Conservation (phyloP, 1,140 invertebrate genomes). For the Piezodorus guildinii region DNA sequence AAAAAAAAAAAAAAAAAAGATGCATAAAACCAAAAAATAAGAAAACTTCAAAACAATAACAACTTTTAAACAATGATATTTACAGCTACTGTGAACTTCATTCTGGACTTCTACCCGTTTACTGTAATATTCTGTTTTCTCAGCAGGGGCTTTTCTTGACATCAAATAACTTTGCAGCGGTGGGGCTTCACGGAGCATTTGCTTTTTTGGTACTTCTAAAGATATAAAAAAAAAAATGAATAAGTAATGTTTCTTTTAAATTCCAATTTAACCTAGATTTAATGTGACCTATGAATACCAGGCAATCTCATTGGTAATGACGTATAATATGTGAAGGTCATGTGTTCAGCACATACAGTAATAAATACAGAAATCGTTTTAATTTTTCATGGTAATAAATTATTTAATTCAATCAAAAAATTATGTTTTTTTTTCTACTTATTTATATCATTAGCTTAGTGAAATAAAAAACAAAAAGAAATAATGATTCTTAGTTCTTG, state of each 20-base stretch:
- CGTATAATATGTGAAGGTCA: no score
- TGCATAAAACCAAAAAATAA: background rate
- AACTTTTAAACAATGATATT: background rate
- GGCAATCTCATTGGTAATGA: no score
- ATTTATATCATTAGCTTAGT: no score
- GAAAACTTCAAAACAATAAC: background rate
- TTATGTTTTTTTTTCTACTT: no score
- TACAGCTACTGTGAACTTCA: constrained; percentile 25
- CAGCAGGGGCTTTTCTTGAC: constrained; percentile 46
- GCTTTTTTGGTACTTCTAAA: constrained; percentile 41
- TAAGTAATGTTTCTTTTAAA: background rate
- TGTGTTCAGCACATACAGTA: no score
- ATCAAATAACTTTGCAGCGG: constrained; percentile 46
- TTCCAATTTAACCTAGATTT: no score
- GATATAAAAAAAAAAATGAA: constrained; percentile 10
- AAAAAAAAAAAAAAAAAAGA: background rate
- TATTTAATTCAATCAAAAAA: no score
- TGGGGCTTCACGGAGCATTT: constrained; percentile 39
- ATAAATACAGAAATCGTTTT: no score
- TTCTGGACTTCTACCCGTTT: constrained; percentile 36
- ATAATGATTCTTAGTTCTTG: no score
- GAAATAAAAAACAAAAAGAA: no score
- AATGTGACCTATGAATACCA: no score
- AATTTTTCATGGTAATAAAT: no score
- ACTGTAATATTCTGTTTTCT: constrained; percentile 40